Percentiles rank a stretch among this genome's conserved stretches.
Conservation (phyloP, 2,113 vertebrate genomes). For the Nesoenas mayeri region DNA sequence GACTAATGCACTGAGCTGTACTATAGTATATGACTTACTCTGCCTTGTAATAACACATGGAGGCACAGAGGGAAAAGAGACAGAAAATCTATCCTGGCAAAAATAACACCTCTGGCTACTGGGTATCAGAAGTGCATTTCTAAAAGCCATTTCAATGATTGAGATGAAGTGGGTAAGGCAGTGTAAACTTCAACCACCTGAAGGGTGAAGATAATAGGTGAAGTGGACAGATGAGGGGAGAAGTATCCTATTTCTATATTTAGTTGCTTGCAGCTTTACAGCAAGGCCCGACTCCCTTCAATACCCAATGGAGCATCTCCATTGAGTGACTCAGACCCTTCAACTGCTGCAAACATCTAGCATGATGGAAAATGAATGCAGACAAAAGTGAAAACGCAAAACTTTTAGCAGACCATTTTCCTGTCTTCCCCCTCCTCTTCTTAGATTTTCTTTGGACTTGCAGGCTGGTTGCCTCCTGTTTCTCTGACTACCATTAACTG, state of each 20-base stretch:
- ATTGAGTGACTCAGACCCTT: accelerated
- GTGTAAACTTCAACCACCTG: not conserved
- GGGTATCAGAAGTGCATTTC: not conserved
- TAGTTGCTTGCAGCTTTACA: accelerated
- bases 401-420: not conserved
- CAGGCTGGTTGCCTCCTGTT: not conserved
- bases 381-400: not conserved
- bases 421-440: no score
- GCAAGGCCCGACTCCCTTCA: not conserved
- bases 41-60: not conserved
- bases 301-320: accelerated
- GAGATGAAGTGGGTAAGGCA: not conserved
- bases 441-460: not conserved
- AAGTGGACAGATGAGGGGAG: not conserved
- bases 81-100: constrained; percentile 16
- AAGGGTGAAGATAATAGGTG: not conserved
- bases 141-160: not conserved
- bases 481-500: not conserved
- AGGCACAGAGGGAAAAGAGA: not conserved
- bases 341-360: not conserved
- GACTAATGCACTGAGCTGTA: not conserved
- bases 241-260: not conserved
- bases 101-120: constrained; percentile 13
- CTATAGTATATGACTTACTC: not conserved
- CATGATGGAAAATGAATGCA: accelerated